Evolutionary conservation across 2,797 vertebrate species (phyloP), one percentile per base, ranked within the genome.

Genomic region (Rachycentron canadum): DNA sequence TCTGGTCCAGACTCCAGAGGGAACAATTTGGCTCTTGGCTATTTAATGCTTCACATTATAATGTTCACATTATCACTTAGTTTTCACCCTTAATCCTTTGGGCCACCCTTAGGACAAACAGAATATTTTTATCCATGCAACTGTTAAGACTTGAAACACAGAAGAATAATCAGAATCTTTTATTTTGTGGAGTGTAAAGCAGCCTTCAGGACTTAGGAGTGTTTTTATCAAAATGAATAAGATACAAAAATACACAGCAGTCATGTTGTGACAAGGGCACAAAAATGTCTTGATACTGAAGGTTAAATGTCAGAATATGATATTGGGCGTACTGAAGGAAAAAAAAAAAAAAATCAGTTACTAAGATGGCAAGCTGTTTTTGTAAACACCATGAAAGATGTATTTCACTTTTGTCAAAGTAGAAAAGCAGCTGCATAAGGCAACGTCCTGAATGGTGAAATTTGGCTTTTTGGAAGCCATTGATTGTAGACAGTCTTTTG

Each of bases 401-500:
- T 6, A 12, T 58, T 28, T 58, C 13, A 38, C 59, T 19, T 61
- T 23, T 9, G 21, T 10, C 4, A 30, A 3, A 19, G 11, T 0
- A 52, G 34, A 60, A 55, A 40, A 30, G 12, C 50, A n/a, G 13
- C 13, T n/a, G 21, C 17, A 55, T 10, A 21, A 17, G 21, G 52
- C 1, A 25, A 71, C 21, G 38, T 38, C 21, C 26, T 52, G 13
- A 6, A 62, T 23, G 69, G 13, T 32, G 26, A 62, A 58, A 36
- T 61, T 3, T 21, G 50, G 4, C 34, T 38, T 74, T 74, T 52
- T 49, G 52, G 66, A 58, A 50, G 26, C 43, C 0, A 3, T 74
- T 68, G 32, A 38, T 43, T 12, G 25, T 8, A 55, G 25, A n/a
- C 43, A 16, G 50, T 21, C 40, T 3, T n/a, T n/a, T n/a, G 12